Percentiles rank a stretch among this genome's conserved stretches.
These are phyloP conservation scores for Glaucopsyche alexis DNA, from an alignment of 2,888 invertebrate genomes.

Conservation along the genomic window DNA sequence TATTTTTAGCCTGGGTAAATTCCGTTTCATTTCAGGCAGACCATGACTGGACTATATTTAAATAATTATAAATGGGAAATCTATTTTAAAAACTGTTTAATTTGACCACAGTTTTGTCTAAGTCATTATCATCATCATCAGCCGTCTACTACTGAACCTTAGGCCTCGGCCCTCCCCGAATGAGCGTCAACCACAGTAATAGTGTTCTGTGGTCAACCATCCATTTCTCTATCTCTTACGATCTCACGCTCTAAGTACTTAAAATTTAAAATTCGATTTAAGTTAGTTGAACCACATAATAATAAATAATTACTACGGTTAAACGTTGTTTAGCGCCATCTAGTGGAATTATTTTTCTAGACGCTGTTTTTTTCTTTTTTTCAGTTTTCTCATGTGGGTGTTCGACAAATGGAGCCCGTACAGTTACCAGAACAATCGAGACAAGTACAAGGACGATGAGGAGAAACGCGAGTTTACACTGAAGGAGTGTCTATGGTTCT, in stretches of 20 bases:
- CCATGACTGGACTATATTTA: neutral
- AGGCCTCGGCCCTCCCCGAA: too few species aligned
- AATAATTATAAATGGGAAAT: neutral
- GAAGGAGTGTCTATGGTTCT: slow-evolving; percentile 99
- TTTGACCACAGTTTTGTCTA: too few species aligned
- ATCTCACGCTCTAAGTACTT: too few species aligned
- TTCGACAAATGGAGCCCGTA: slow-evolving; percentile 99
- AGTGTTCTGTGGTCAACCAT: too few species aligned
- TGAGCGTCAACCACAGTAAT: too few species aligned
- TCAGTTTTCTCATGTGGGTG: slow-evolving; percentile 94
- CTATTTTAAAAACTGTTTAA: neutral
- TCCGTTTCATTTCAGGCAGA: neutral
- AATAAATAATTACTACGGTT: too few species aligned
- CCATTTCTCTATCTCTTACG: too few species aligned
- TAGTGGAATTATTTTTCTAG: neutral
- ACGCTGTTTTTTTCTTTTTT: slow-evolving; percentile 42
- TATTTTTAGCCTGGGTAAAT: neutral
- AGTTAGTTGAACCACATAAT: too few species aligned
- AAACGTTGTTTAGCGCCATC: too few species aligned
- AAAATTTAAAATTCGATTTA: too few species aligned
- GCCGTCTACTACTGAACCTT: too few species aligned
- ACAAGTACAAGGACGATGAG: slow-evolving; percentile 94
- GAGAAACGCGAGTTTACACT: slow-evolving; percentile 96
- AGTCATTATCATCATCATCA: too few species aligned
- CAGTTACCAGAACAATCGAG: slow-evolving; percentile 96